Evolutionary conservation across 2,113 vertebrate species (phyloP).

Genomic region (Phycodurus eques): DNA sequence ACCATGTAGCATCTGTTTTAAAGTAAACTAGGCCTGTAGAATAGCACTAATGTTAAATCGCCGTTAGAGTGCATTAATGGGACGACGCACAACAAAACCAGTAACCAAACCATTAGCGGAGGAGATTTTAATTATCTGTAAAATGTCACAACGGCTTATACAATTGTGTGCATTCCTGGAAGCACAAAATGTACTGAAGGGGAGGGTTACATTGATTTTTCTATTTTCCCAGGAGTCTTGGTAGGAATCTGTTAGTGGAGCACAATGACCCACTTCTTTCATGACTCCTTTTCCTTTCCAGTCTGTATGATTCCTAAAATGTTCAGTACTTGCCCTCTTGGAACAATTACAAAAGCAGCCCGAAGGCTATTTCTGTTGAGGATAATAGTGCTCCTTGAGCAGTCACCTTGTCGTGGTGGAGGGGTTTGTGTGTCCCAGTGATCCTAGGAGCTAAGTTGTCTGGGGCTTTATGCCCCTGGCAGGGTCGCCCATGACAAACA

Average conservation of each 20-base stretch:
- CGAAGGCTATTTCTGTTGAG: background rate
- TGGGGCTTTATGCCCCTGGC: too few species aligned
- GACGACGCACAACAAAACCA: background rate
- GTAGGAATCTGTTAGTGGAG: constrained; percentile 33
- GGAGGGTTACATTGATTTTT: constrained; percentile 11
- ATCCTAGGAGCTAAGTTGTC: too few species aligned
- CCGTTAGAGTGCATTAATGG: background rate
- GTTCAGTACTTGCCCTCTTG: background rate
- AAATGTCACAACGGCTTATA: background rate
- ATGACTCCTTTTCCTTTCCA: constrained; percentile 13
- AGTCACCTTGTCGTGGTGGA: too few species aligned
- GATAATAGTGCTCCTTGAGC: too few species aligned
- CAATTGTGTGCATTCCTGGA: background rate
- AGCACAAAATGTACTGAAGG: constrained; percentile 6
- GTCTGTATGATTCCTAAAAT: background rate
- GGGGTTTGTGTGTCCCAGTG: too few species aligned
- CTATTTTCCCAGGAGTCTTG: constrained; percentile 14
- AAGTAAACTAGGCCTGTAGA: background rate
- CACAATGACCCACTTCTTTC: constrained; percentile 44
- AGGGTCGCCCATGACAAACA: too few species aligned
- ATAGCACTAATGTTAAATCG: background rate
- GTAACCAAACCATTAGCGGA: background rate
- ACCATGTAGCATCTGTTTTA: background rate
- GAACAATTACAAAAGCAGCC: background rate
- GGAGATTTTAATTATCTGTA: background rate